Conservation (phyloP, 30 jellyfish, hydroid and myxozoan species). For the Pseudorhiza aurosa region DNA sequence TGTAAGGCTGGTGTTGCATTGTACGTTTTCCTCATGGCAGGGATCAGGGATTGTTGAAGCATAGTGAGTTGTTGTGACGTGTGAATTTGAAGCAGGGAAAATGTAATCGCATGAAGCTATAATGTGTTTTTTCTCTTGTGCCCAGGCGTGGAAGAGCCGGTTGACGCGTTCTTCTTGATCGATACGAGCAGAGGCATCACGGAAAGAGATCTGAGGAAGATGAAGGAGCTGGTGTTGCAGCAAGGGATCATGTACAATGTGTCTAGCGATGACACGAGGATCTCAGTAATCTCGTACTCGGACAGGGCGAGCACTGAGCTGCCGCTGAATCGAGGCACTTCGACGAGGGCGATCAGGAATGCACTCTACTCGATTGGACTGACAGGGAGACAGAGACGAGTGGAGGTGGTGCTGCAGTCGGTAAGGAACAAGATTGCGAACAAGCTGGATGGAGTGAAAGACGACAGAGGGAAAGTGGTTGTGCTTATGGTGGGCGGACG, state of each 20-base stretch:
- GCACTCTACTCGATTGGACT: conserved; percentile 4
- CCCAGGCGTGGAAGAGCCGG: conserved; percentile 33
- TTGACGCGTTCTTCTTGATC: conserved; percentile 43
- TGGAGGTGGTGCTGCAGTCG: background rate
- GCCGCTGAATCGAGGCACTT: conserved; percentile 5
- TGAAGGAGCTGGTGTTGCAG: conserved; percentile 29
- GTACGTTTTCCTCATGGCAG: too few relatives aligned
- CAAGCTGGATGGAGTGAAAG: conserved; percentile 8
- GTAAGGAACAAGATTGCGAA: background rate
- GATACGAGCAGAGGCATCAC: conserved; percentile 36
- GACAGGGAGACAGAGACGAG: conserved; percentile 28
- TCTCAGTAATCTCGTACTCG: conserved; percentile 22
- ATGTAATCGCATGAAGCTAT: too few relatives aligned
- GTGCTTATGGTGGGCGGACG: conserved; percentile 27
- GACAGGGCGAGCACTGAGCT: background rate
- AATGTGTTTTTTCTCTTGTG: too few relatives aligned
- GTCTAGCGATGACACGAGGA: conserved; percentile 1
- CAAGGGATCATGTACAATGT: conserved; percentile 17
- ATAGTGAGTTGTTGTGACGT: too few relatives aligned
- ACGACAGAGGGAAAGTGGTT: conserved; percentile 45
- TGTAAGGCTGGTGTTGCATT: too few relatives aligned
- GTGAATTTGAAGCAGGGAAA: too few relatives aligned
- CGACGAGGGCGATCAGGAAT: background rate
- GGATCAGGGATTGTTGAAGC: too few relatives aligned
- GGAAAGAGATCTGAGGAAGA: conserved; percentile 1